Conservation (phyloP, 2,113 vertebrate species). For the Protobothrops mucrosquamatus region DNA sequence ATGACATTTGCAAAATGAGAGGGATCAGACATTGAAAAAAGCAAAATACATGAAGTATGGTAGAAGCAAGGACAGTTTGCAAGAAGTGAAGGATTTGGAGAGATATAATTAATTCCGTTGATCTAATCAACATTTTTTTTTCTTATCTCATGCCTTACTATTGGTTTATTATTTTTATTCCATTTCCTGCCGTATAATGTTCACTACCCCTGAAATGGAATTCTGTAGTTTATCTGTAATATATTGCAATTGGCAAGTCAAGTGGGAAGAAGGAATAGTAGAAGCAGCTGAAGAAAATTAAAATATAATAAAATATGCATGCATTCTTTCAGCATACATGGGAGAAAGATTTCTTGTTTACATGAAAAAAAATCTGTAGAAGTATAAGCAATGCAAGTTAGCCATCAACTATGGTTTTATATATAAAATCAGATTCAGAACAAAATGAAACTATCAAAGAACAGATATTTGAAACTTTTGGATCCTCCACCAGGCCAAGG, state of each 20-base stretch:
- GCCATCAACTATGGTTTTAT: neutral
- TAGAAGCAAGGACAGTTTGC: neutral
- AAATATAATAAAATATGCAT: conserved; percentile 7
- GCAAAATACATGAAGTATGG: neutral
- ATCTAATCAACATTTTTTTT: neutral
- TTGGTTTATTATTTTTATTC: neutral
- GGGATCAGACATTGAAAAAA: neutral
- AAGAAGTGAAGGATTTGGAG: neutral
- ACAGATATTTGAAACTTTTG: neutral
- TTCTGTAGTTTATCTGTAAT: neutral
- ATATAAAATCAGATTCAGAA: neutral
- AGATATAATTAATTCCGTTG: neutral
- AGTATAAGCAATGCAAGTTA: neutral
- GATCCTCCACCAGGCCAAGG: neutral
- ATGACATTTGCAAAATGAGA: neutral
- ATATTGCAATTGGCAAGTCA: neutral
- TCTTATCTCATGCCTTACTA: neutral
- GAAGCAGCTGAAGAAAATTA: neutral
- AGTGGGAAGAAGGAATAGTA: neutral
- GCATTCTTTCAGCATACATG: neutral
- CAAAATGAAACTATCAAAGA: neutral
- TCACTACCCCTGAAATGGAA: neutral
- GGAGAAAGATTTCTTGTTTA: neutral
- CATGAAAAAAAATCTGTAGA: neutral
- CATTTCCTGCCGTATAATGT: neutral